Conservation (phyloP, 2,888 invertebrate genomes). For the Amphipoea lucens region DNA sequence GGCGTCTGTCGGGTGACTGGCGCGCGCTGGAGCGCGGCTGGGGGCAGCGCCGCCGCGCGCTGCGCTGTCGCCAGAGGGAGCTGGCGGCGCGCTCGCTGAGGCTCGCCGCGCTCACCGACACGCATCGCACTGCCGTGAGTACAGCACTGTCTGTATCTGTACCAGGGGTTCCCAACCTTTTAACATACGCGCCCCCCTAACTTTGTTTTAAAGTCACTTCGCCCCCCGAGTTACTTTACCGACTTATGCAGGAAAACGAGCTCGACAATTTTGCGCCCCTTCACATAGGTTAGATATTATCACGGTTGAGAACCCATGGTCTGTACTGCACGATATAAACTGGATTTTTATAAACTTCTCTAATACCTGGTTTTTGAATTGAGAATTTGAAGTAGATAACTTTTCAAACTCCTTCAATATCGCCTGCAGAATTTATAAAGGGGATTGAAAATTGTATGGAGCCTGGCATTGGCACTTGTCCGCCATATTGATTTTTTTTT, state of each 20-base stretch:
- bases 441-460: too few species aligned
- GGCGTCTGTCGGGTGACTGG: constrained; percentile 88
- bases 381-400: not conserved
- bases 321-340: not conserved
- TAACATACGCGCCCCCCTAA: too few species aligned
- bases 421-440: too few species aligned
- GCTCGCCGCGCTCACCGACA: constrained; percentile 86
- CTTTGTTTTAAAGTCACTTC: too few species aligned
- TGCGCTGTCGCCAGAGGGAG: constrained; percentile 90
- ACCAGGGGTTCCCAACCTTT: not conserved
- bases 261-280: not conserved
- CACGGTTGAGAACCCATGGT: not conserved
- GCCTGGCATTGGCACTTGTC: too few species aligned
- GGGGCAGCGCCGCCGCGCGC: constrained; percentile 89
- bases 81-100: constrained; percentile 86
- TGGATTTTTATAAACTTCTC: not conserved
- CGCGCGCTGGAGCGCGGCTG: constrained; percentile 91
- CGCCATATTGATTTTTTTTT: too few species aligned
- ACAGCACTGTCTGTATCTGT: not conserved
- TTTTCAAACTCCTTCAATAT: not conserved
- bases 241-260: not conserved
- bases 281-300: not conserved
- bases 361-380: not conserved
- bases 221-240: not conserved
- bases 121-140: constrained; percentile 86